A percentile compares a stretch with the other conserved stretches of the same genome.
These are phyloP conservation scores for Gymnosoma rotundatum DNA, from an alignment of 2,888 invertebrate species.

Conservation along the genomic window DNA sequence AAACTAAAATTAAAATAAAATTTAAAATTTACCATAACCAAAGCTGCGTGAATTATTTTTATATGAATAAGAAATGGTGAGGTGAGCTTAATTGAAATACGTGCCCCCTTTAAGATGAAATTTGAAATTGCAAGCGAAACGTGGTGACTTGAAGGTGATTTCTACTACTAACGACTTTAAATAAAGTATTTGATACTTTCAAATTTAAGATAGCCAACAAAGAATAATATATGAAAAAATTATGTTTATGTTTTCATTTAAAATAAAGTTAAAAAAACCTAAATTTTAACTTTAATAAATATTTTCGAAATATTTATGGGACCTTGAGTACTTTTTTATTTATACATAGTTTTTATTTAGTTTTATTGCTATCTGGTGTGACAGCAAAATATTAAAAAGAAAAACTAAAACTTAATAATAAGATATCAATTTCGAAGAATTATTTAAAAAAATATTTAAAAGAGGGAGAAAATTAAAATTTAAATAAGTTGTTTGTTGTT, in stretches of 20 bases:
- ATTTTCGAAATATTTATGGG: too few relatives aligned
- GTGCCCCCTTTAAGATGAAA: slow-evolving; percentile 15
- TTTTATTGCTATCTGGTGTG: too few relatives aligned
- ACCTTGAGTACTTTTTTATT: too few relatives aligned
- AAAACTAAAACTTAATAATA: too few relatives aligned
- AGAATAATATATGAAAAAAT: too few relatives aligned
- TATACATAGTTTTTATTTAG: too few relatives aligned
- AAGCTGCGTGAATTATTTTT: slow-evolving; percentile 27
- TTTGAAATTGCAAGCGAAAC: slow-evolving; percentile 6
- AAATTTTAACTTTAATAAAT: not conserved
- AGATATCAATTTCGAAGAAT: too few relatives aligned
- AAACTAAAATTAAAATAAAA: not conserved
- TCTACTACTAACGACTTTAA: slow-evolving; percentile 1
- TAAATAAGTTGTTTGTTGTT: too few relatives aligned
- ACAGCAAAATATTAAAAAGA: too few relatives aligned
- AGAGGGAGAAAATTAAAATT: not conserved
- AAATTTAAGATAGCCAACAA: not conserved
- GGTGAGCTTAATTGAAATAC: not conserved
- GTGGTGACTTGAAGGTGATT: slow-evolving; percentile 18
- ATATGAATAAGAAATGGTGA: not conserved
- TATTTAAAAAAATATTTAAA: too few relatives aligned
- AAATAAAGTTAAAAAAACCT: not conserved
- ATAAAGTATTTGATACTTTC: not conserved
- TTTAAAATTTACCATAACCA: slow-evolving; percentile 27
- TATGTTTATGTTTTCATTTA: not conserved